These are phyloP conservation scores for Oreochromis aureus DNA, from an alignment of 2,113 vertebrate species.

Conservation along the genomic window DNA sequence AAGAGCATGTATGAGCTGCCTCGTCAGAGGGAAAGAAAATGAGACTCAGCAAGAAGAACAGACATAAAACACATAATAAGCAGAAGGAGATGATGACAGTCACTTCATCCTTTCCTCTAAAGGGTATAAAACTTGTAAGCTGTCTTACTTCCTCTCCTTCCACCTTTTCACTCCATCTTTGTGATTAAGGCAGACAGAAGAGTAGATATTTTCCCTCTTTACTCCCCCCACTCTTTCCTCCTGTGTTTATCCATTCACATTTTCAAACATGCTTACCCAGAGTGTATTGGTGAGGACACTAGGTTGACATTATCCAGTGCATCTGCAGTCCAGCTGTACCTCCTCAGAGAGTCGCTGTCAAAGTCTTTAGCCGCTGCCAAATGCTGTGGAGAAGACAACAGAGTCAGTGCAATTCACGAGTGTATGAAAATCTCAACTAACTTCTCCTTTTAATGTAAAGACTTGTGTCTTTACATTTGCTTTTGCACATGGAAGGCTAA, in stretches of 20 bases:
- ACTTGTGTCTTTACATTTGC: neutral
- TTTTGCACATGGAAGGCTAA: accelerated
- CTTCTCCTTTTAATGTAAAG: neutral
- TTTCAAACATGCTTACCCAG: conserved; percentile 80
- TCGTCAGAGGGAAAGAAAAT: neutral
- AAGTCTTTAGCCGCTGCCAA: conserved; percentile 85
- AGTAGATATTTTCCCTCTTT: neutral
- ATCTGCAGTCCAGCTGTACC: conserved; percentile 94
- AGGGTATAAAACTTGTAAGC: neutral
- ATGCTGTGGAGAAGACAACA: conserved; percentile 74
- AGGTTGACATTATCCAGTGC: conserved; percentile 94
- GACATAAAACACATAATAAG: neutral
- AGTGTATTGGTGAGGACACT: conserved; percentile 94
- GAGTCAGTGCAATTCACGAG: neutral
- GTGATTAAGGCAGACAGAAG: neutral
- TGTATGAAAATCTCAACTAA: neutral
- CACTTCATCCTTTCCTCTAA: neutral
- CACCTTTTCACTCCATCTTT: neutral
- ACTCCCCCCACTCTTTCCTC: neutral
- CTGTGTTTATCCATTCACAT: neutral
- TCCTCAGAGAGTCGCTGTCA: conserved; percentile 88
- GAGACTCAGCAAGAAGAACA: neutral
- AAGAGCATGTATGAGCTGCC: neutral
- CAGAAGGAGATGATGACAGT: neutral
- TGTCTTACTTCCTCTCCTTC: neutral